A percentile compares a stretch with the other conserved stretches of the same genome.
These are phyloP conservation scores for Drosophila suzukii DNA, from an alignment of 1,140 invertebrate genomes.

Conservation along the genomic window DNA sequence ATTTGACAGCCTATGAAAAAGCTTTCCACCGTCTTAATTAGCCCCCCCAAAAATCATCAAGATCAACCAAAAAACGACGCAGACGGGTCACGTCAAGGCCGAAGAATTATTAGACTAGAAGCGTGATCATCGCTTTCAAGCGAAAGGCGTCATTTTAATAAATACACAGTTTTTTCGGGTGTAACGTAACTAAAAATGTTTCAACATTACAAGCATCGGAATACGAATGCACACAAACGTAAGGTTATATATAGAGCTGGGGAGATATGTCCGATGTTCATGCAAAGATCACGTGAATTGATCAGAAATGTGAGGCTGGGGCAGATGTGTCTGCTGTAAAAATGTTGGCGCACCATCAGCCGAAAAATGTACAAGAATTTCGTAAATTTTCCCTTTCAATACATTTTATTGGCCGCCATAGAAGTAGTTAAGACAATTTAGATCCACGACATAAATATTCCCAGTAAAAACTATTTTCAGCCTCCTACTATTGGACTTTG, in stretches of 20 bases:
- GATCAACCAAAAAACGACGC: conserved; percentile 45
- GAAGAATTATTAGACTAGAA: conserved; percentile 56
- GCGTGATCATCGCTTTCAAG: conserved; percentile 50
- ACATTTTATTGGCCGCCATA: background rate
- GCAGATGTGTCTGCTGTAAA: conserved; percentile 24
- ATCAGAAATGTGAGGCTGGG: conserved; percentile 34
- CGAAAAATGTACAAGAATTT: conserved; percentile 11
- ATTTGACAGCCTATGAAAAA: conserved; percentile 41
- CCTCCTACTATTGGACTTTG: conserved; percentile 33
- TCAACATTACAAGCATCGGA: conserved; percentile 50
- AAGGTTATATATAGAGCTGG: conserved; percentile 41
- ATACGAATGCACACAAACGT: conserved; percentile 28
- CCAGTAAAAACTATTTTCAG: conserved; percentile 36
- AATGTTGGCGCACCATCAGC: conserved; percentile 40
- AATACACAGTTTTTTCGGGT: conserved; percentile 47
- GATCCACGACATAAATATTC: background rate
- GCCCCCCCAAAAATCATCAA: conserved; percentile 33
- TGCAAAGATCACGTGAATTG: conserved; percentile 61
- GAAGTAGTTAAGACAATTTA: conserved; percentile 2
- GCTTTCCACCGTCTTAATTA: conserved; percentile 58
- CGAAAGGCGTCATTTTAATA: conserved; percentile 32
- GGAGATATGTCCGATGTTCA: conserved; percentile 48
- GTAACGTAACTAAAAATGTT: conserved; percentile 61
- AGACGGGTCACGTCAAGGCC: conserved; percentile 70
- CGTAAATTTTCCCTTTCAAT: conserved; percentile 8